Base-by-base conservation (phyloP, 1,140 invertebrate genomes). In the Drosophila parvula region DNA sequence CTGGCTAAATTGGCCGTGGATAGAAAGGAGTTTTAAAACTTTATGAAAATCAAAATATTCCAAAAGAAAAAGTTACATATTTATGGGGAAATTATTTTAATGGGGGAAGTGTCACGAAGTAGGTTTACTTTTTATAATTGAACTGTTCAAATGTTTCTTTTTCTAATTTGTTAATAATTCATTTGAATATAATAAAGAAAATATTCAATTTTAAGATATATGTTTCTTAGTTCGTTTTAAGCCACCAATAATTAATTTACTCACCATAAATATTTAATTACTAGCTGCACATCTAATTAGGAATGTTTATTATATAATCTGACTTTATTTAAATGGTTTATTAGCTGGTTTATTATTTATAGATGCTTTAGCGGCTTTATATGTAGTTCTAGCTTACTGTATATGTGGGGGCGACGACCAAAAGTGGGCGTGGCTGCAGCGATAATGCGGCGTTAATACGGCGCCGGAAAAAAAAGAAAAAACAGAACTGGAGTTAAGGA, bases 391-490 rank as follows among this genome's bases (percentile, higher is more conserved):
- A 18, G 40, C 11, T 34, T 6, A 50, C 64, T 58, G 53, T 32
- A n/a, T 7, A 11, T 14, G 18, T 44, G 40, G n/a, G 28, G 47
- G 47, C 40, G 11, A n/a, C 5, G 5, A 32, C 18, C 38, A 14
- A 38, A 68, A 44, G 7, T 14, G 44, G 65, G 61, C 63, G 74
- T 78, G 74, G 60, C 68, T 82, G 65, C 79, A 88, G 56, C 50
- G 63, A 68, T 74, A 84, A 79, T 75, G 67, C 62, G 78, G 18
- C 64, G 56, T 69, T 74, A 81, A 79, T 69, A 51, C 55, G 60
- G 28, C 27, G 45, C 57, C 38, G 50, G 41, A 41, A 56, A 70
- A 53, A 14, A 55, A 56, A 70, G 48, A 14, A 55, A 55, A 57
- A 63, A 50, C 40, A 55, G 3, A 22, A 1, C 3, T 22, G 44